These are phyloP conservation scores for Dermatemys mawii DNA, from an alignment of 2,113 vertebrate genomes.

Conservation along the genomic window DNA sequence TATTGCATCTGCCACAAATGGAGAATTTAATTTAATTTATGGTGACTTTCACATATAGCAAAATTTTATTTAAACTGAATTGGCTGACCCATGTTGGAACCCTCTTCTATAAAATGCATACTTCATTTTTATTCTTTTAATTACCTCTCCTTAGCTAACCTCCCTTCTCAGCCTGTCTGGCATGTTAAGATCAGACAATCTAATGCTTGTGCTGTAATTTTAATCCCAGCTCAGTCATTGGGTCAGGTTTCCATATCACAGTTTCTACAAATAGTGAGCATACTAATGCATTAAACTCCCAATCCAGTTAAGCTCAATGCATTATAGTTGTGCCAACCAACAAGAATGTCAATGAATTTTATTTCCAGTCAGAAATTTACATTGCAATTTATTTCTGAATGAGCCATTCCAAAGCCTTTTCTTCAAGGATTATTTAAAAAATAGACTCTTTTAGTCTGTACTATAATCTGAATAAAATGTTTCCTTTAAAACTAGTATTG, in stretches of 20 bases:
- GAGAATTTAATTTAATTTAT: background rate
- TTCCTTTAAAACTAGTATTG: background rate
- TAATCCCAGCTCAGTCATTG: background rate
- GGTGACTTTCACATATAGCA: background rate
- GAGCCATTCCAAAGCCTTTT: background rate
- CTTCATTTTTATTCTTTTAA: slow-evolving; percentile 6
- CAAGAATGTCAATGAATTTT: background rate
- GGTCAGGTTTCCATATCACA: background rate
- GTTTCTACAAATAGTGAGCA: background rate
- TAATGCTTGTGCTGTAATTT: background rate
- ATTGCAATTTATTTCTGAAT: background rate
- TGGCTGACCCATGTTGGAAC: background rate
- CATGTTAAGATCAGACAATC: background rate
- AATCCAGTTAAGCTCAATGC: background rate
- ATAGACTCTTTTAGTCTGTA: background rate
- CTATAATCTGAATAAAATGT: background rate
- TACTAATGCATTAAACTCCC: background rate
- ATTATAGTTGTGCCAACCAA: background rate
- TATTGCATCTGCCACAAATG: background rate
- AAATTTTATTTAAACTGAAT: background rate
- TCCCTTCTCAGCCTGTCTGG: slow-evolving; percentile 5
- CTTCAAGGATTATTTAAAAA: background rate
- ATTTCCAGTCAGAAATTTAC: background rate
- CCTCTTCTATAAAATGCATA: background rate
- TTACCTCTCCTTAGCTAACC: background rate